phyloP scores from a whole-genome alignment of 23 tunicate genomes.

The Trididemnum nubilum region DNA sequence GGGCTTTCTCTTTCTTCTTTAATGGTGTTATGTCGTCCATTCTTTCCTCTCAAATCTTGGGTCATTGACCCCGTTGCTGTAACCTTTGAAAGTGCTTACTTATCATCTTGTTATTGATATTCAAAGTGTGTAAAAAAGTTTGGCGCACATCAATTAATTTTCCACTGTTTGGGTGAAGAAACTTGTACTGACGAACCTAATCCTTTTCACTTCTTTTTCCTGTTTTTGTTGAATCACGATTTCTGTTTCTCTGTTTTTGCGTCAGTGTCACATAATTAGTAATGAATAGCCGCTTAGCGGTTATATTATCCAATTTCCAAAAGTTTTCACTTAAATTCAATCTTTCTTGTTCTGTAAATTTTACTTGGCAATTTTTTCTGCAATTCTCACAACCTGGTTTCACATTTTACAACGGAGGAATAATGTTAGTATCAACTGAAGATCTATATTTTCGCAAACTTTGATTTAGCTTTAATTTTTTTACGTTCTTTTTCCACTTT shows the following conservation, averaged over 20 bases:
- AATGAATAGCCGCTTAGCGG: not conserved
- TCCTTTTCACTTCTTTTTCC: not conserved
- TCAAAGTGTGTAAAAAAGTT: constrained; percentile 3
- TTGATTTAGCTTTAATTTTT: too few relatives aligned
- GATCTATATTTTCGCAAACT: too few relatives aligned
- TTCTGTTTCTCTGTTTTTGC: not conserved
- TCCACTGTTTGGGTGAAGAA: too few relatives aligned
- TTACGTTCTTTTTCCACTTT: not conserved
- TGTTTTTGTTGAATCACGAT: not conserved
- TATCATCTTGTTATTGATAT: constrained; percentile 20
- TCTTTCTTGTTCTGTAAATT: not conserved
- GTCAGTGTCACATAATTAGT: not conserved
- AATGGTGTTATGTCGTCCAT: constrained; percentile 7
- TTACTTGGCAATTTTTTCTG: not conserved
- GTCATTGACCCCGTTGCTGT: constrained; percentile 16
- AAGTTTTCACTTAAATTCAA: not conserved
- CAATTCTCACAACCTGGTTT: not conserved
- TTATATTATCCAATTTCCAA: not conserved
- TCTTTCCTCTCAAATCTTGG: constrained; percentile 16
- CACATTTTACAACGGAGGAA: not conserved
- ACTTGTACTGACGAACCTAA: too few relatives aligned
- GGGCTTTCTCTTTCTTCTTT: constrained; percentile 21
- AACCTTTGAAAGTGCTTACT: constrained; percentile 4
- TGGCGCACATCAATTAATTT: not conserved
- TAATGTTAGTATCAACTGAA: too few relatives aligned